Conservation (phyloP, 2,888 invertebrate genomes). For the Deroplatys truncata region DNA sequence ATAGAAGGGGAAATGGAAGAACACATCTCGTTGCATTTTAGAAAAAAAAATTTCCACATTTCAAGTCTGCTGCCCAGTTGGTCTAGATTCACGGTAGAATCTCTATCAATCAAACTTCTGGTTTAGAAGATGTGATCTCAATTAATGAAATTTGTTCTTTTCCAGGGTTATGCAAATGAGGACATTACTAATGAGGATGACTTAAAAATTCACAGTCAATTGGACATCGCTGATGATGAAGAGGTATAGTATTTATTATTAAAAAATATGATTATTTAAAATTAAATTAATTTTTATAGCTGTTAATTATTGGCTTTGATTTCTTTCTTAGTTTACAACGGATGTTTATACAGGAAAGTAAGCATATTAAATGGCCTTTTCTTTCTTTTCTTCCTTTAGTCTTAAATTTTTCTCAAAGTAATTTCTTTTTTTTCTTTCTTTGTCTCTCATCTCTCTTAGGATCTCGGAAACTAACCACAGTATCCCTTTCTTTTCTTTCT, state of each 20-base stretch:
- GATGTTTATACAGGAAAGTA: not conserved
- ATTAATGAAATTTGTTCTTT: not conserved
- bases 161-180: not conserved
- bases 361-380: not conserved
- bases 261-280: constrained; percentile 31
- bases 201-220: constrained; percentile 30
- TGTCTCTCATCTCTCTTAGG: constrained; percentile 15
- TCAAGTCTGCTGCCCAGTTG: too few relatives aligned
- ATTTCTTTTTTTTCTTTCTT: constrained; percentile 12
- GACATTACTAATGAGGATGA: constrained; percentile 21
- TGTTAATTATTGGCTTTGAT: not conserved
- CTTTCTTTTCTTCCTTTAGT: not conserved
- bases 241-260: constrained; percentile 41
- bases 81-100: too few relatives aligned
- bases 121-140: too few relatives aligned
- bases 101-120: too few relatives aligned
- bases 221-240: constrained; percentile 51
- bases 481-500: not conserved
- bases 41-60: too few relatives aligned
- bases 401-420: not conserved
- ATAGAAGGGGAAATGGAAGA: too few relatives aligned
- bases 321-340: not conserved
- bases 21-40: too few relatives aligned
- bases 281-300: not conserved
- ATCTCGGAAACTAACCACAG: constrained; percentile 12